Evolutionary conservation across 2,113 vertebrate species (phyloP), one percentile per base, ranked within the genome.

Genomic region (Pelecanus crispus): DNA sequence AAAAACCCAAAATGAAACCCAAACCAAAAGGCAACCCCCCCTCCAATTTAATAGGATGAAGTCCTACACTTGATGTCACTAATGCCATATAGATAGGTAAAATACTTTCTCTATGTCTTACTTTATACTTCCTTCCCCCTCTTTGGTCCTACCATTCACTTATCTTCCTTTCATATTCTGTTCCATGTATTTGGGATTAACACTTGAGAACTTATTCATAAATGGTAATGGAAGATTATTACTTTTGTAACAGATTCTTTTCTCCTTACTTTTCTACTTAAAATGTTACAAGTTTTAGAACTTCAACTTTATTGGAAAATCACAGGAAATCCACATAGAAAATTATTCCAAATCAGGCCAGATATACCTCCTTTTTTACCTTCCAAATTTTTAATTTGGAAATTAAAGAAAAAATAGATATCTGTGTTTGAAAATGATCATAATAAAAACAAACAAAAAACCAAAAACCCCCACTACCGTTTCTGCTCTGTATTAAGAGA

Each of bases 381-480:
- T n/a, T n/a, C n/a, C 66, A 61, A 11, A 5, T 18, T 74, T 93
- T 66, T 25, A 12, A 36, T 87, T 85, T 49, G 19, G 28, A 90
- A 85, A 79, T 58, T 36, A 31, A 2, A 52, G 6, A 26, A 47
- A 77, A 92, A 78, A 34, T 16, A 25, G 1, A 34, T 26, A 36
- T 40, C 3, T 5, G 12, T 32, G 24, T 53, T 65, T 70, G 13
- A 90, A 87, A 78, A 73, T 2, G 3, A 14, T 44, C 1, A 26
- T 32, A 45, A 42, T 70, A 81, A 55, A 32, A 66, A 12, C 7
- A 65, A 52, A 10, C 20, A 73, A 81, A 12, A 2, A 42, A 68
- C 13, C 0, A 5, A 67, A n/a, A 10, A 26, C 3, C 0, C 1
- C 1, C 4, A 1, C 2, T 50, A 34, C 4, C 1, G 40, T 49